Base-by-base conservation (phyloP, 2,888 invertebrate genomes). In the Lasioglossum morio region DNA sequence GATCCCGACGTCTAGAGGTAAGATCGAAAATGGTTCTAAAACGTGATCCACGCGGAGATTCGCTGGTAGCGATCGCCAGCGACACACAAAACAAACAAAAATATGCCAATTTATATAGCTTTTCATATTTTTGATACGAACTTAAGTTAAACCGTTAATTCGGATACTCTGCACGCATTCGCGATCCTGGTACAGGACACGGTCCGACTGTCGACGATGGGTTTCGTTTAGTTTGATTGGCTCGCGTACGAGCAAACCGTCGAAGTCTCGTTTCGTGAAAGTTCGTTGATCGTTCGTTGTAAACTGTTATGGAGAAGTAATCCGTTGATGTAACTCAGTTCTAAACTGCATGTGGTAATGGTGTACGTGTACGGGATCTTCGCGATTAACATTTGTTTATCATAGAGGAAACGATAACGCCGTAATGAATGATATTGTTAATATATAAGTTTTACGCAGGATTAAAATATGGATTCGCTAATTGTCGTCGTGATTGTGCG, bases 91-190 rank as follows among this genome's bases (percentile, higher is more conserved):
- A 60, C 60, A 60, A 27, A 60, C 14, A 30, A 12, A 60, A 27
- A 69, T n/a, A 81, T 72, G 81, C 81, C 81, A 83, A 86, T 70
- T 81, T 87, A 37, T 87, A 86, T 74, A 79, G 75, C 77, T 83
- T 87, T 83, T 87, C 83, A 87, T 87, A 87, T 86, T 87, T 87
- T 87, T 87, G 79, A 86, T 87, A 87, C 83, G 76, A 63, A 72
- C 57, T 69, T 86, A 77, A 77, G 80, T 87, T 84, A 70, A 76
- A 76, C 74, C 77, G 80, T 87, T 84, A 63, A 72, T 78, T 76
- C 53, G 63, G 69, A 43, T 27, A 78, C 34, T 72, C 57, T 27
- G 74, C 73, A 72, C 37, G 72, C 73, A 72, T 72, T 70, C 43
- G 37, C 46, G 16, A 78, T 66, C 60, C 34, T 16, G 34, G 69